Evolutionary conservation across 2,797 vertebrate genomes (phyloP).

Genomic region (Pangasius larnaudii): DNA sequence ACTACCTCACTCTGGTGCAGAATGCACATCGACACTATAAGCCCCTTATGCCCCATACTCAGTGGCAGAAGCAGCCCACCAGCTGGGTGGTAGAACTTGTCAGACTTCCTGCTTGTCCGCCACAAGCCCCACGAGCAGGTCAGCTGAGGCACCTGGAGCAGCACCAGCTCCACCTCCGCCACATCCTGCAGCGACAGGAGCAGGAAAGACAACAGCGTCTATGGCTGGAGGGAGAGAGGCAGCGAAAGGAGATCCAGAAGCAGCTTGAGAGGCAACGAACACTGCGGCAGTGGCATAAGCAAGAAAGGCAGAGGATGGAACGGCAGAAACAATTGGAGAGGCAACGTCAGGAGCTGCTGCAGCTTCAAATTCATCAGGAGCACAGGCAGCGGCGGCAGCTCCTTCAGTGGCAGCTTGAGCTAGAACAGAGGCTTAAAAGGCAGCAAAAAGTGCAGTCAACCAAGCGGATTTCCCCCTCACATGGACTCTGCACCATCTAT

Average conservation of each 20-base stretch:
- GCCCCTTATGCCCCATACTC: neutral
- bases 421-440: conserved; percentile 69
- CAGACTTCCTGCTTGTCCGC: neutral
- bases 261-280: conserved; percentile 30
- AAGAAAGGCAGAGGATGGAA: conserved; percentile 41
- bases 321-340: conserved; percentile 67
- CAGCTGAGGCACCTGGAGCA: conserved; percentile 69
- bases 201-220: conserved; percentile 54
- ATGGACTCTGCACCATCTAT: conserved; percentile 89
- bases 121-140: neutral
- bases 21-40: conserved; percentile 20
- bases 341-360: conserved; percentile 55
- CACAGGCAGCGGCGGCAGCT: conserved; percentile 75
- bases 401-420: conserved; percentile 75
- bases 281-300: conserved; percentile 42
- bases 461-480: conserved; percentile 74
- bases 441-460: conserved; percentile 59
- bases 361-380: conserved; percentile 69
- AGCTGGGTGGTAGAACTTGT: neutral
- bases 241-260: conserved; percentile 40
- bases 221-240: conserved; percentile 39
- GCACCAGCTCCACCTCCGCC: conserved; percentile 65
- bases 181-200: conserved; percentile 71
- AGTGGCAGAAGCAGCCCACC: conserved; percentile 11
- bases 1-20: conserved; percentile 44